A percentile compares a stretch with the other conserved stretches of the same genome.
These are phyloP conservation scores for Silurus meridionalis DNA, from an alignment of 2,113 vertebrate genomes.

Conservation along the genomic window DNA sequence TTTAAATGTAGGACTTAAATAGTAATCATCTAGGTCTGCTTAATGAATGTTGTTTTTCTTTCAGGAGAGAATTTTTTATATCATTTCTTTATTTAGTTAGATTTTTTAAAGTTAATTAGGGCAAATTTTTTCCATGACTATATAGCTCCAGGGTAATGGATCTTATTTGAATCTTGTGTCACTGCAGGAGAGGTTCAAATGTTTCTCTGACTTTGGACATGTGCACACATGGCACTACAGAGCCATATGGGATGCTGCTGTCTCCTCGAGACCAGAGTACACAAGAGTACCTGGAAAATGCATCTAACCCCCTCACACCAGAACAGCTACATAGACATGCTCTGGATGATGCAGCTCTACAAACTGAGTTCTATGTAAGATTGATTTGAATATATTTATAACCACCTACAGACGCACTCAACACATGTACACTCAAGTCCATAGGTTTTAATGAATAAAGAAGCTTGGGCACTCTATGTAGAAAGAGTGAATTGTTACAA, in stretches of 20 bases:
- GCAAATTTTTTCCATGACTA: not conserved
- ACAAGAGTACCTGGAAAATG: slow-evolving; percentile 87
- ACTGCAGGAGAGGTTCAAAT: slow-evolving; percentile 90
- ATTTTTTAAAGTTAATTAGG: no score
- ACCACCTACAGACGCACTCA: not conserved
- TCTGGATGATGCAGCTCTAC: slow-evolving; percentile 88
- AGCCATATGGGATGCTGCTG: slow-evolving; percentile 89
- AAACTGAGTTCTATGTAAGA: slow-evolving; percentile 86
- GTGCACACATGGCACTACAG: slow-evolving; percentile 93
- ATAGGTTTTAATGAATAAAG: not conserved
- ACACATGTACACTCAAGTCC: not conserved
- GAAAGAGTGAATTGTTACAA: not conserved
- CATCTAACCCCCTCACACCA: slow-evolving; percentile 82
- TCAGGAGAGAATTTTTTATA: no score
- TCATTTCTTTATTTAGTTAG: no score
- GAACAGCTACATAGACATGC: slow-evolving; percentile 87
- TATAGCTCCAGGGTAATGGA: not conserved
- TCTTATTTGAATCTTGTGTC: slow-evolving; percentile 8
- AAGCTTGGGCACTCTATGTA: not conserved
- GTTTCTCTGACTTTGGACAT: slow-evolving; percentile 97
- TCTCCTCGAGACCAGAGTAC: slow-evolving; percentile 91
- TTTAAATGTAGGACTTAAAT: no score
- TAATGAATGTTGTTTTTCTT: no score
- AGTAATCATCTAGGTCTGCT: no score
- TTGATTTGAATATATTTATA: not conserved